Evolutionary conservation across 64 coral and sea anemone genomes (phyloP).

Genomic region (Acropora tenuis): DNA sequence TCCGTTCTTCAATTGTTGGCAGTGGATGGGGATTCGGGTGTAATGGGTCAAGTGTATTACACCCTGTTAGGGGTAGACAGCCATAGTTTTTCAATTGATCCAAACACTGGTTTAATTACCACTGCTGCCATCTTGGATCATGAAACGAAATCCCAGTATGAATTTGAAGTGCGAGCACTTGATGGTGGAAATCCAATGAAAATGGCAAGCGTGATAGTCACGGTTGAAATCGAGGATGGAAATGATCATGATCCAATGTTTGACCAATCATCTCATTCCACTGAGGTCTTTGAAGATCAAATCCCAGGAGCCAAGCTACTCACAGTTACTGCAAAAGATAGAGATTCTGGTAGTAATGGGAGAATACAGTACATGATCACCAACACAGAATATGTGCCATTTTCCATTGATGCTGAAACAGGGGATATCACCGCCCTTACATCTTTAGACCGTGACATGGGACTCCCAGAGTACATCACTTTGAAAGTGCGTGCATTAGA

Average conservation of each 20-base stretch:
- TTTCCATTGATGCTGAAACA: conserved; percentile 81
- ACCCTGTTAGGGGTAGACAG: conserved; percentile 25
- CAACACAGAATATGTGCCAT: conserved; percentile 80
- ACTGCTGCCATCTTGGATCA: conserved; percentile 55
- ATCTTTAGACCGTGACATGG: conserved; percentile 76
- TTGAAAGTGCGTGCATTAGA: conserved; percentile 88
- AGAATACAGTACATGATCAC: conserved; percentile 69
- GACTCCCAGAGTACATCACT: conserved; percentile 79
- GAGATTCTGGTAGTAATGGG: conserved; percentile 80
- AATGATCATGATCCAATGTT: conserved; percentile 92
- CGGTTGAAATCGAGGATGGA: conserved; percentile 81
- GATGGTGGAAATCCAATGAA: conserved; percentile 44
- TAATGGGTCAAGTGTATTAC: conserved; percentile 72
- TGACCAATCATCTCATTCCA: conserved; percentile 38
- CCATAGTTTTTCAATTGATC: conserved; percentile 67
- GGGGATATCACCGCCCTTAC: conserved; percentile 72
- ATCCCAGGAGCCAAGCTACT: conserved; percentile 65
- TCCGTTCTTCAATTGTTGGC: conserved; percentile 63
- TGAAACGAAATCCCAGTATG: conserved; percentile 45
- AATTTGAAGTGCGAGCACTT: conserved; percentile 66
- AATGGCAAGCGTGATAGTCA: conserved; percentile 67
- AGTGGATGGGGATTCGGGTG: conserved; percentile 62
- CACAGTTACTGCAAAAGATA: conserved; percentile 74
- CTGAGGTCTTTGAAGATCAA: conserved; percentile 78
- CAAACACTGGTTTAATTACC: conserved; percentile 62